A percentile compares a stretch with the other conserved stretches of the same genome.
These are phyloP conservation scores for Plusia festucae DNA, from an alignment of 2,888 invertebrate species.

Conservation along the genomic window DNA sequence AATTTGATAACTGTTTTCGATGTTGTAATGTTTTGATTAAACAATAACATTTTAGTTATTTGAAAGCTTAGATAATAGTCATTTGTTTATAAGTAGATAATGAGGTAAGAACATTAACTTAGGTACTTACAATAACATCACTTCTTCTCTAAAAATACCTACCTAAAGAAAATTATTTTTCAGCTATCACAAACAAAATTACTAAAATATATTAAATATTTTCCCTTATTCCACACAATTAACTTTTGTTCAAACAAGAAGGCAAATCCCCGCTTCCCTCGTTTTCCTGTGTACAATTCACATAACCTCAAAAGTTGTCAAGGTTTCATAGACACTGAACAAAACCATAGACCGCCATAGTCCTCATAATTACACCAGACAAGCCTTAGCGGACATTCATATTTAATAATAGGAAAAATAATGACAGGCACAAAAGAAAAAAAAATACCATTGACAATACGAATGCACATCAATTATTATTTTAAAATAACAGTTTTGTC, in stretches of 20 bases:
- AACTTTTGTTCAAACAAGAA: too few relatives aligned
- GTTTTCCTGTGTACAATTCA: background rate
- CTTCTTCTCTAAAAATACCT: too few relatives aligned
- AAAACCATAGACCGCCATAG: slow-evolving; percentile 44
- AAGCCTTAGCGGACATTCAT: slow-evolving; percentile 42
- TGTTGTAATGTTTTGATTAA: background rate
- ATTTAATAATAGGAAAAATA: slow-evolving; percentile 65
- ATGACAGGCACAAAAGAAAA: slow-evolving; percentile 77
- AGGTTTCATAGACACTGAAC: slow-evolving; percentile 9
- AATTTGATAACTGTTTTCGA: background rate
- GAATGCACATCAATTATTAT: slow-evolving; percentile 86
- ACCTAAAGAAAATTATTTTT: too few relatives aligned
- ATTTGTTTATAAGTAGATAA: too few relatives aligned
- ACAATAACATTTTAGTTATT: too few relatives aligned
- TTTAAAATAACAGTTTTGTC: slow-evolving; percentile 89
- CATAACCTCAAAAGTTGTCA: background rate
- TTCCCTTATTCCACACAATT: too few relatives aligned
- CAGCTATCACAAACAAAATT: too few relatives aligned
- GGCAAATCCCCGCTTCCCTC: too few relatives aligned
- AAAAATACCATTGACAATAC: slow-evolving; percentile 72
- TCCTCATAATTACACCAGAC: slow-evolving; percentile 33
- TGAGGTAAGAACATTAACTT: background rate
- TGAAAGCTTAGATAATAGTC: too few relatives aligned
- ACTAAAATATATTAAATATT: too few relatives aligned
- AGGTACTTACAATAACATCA: too few relatives aligned